A percentile compares a stretch with the other conserved stretches of the same genome.
Conservation (phyloP, 1,140 invertebrate genomes). For the Neelides sp. region DNA sequence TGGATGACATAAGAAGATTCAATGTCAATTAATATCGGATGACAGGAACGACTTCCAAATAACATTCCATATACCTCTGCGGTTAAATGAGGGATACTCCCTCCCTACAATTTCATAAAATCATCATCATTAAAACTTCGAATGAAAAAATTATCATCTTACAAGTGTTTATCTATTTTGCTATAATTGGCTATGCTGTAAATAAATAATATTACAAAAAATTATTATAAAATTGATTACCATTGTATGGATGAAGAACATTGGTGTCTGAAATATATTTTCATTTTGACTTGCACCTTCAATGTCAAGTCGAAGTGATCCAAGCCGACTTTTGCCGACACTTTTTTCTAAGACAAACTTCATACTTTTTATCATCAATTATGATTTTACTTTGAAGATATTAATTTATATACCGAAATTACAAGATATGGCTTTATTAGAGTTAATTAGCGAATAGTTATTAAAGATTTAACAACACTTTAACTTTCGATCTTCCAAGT, state of each 20-base stretch:
- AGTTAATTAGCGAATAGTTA: no score
- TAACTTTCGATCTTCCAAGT: no score
- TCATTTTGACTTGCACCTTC: no score
- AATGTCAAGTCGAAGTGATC: not conserved
- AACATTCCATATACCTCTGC: constrained; percentile 50
- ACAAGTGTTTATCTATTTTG: not conserved
- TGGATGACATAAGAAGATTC: constrained; percentile 43
- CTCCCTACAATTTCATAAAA: constrained; percentile 37
- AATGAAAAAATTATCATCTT: not conserved
- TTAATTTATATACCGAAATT: no score
- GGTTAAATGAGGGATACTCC: constrained; percentile 50
- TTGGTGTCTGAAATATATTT: constrained; percentile 12
- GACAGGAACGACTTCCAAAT: constrained; percentile 33
- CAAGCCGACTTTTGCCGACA: not conserved
- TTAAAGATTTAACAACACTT: no score
- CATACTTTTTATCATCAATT: no score
- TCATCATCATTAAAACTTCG: not conserved
- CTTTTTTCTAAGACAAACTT: constrained; percentile 4
- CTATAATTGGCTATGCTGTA: not conserved
- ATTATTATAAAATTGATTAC: constrained; percentile 2
- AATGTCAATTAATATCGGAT: constrained; percentile 44
- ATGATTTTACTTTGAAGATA: no score
- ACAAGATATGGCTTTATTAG: no score
- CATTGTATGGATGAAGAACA: constrained; percentile 21
- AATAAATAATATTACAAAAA: not conserved